Percentiles rank a stretch among this genome's conserved stretches.
Conservation (phyloP, 2,888 invertebrate genomes). For the Tiliacea aurago region DNA sequence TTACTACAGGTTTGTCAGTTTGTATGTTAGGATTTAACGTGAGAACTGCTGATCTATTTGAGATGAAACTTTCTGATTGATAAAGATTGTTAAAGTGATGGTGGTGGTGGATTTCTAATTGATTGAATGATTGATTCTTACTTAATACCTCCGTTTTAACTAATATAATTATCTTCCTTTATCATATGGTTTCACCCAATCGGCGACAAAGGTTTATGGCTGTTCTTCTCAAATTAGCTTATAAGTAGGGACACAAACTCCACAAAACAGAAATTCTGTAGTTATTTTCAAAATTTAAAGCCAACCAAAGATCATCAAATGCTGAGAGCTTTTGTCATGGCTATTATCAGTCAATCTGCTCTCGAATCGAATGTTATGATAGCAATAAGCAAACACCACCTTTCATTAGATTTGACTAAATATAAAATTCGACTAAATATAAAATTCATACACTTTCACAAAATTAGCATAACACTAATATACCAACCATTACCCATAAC, state of each 20-base stretch:
- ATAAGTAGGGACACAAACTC: neutral
- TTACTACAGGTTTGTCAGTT: constrained; percentile 18
- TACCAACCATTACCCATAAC: neutral
- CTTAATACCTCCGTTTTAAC: neutral
- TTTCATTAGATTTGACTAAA: neutral
- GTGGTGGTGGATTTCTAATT: too few relatives aligned
- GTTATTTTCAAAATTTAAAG: neutral
- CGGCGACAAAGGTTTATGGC: neutral
- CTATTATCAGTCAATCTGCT: too few relatives aligned
- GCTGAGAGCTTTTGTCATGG: neutral
- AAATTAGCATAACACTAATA: neutral
- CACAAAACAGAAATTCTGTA: neutral
- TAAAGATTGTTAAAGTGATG: too few relatives aligned
- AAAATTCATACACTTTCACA: neutral
- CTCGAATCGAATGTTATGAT: too few relatives aligned
- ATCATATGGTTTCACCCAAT: neutral
- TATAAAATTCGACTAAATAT: neutral
- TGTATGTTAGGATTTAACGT: neutral
- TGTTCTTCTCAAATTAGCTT: neutral
- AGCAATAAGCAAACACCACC: neutral
- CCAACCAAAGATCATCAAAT: neutral
- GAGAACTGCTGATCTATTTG: neutral
- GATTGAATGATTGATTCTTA: too few relatives aligned
- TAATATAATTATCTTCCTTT: too few relatives aligned
- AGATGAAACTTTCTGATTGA: neutral